A percentile compares a stretch with the other conserved stretches of the same genome.
Evolutionary conservation across 2,888 invertebrate species (phyloP).

Genomic region (Hecatera dysodea): DNA sequence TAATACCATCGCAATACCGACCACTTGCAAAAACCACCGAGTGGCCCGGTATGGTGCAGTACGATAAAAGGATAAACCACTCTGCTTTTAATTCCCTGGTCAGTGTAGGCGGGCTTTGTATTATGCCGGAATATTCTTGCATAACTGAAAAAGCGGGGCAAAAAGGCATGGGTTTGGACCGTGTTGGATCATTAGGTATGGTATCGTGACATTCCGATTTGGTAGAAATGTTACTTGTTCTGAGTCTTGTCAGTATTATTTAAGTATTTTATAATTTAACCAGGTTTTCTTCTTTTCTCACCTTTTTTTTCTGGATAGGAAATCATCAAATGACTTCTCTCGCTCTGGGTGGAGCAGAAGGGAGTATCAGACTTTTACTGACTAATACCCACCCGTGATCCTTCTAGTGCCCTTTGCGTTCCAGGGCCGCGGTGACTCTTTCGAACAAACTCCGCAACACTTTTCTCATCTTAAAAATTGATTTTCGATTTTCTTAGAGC

Average conservation of each 20-base stretch:
- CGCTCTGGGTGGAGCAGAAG: too few species aligned
- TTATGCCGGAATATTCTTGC: constrained; percentile 34
- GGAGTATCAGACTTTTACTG: too few species aligned
- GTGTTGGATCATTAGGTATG: neutral
- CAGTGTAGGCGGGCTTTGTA: constrained; percentile 28
- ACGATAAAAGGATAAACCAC: constrained; percentile 55
- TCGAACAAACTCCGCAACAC: too few species aligned
- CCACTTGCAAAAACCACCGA: constrained; percentile 28
- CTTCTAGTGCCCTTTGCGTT: too few species aligned
- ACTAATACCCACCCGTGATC: too few species aligned
- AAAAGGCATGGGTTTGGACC: neutral
- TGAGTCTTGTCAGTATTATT: neutral
- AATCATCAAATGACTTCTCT: too few species aligned
- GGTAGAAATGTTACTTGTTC: neutral
- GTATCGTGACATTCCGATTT: neutral
- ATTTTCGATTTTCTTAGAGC: too few species aligned
- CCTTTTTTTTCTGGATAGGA: too few species aligned
- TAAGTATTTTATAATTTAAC: too few species aligned
- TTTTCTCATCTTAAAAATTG: too few species aligned
- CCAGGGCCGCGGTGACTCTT: too few species aligned
- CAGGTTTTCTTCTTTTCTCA: too few species aligned
- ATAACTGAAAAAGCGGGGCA: constrained; percentile 11
- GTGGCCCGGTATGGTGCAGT: constrained; percentile 25
- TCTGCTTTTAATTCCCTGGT: constrained; percentile 45
- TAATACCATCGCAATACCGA: neutral